These are phyloP conservation scores for Siphamia tubifer DNA, from an alignment of 2,113 vertebrate genomes.

Conservation along the genomic window DNA sequence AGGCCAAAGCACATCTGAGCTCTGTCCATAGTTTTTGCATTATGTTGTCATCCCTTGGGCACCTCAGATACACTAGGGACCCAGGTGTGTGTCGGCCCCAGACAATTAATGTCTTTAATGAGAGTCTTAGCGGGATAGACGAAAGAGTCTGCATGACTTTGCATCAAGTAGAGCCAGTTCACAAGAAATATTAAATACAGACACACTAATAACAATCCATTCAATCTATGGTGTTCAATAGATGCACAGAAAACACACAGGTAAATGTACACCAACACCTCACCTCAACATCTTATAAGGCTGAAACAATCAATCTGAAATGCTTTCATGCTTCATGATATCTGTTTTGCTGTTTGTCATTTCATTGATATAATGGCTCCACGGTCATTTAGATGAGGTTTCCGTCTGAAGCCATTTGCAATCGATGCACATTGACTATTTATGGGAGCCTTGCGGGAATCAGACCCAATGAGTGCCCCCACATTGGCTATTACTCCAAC, in stretches of 20 bases:
- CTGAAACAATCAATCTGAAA: conserved; percentile 58
- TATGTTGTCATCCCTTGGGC: conserved; percentile 4
- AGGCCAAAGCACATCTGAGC: not conserved
- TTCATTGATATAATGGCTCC: conserved; percentile 54
- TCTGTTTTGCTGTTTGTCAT: conserved; percentile 65
- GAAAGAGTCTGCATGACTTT: conserved; percentile 15
- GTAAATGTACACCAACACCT: not conserved
- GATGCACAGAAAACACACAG: not conserved
- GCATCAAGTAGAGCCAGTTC: conserved; percentile 7
- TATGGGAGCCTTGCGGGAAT: conserved; percentile 62
- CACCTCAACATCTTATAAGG: conserved; percentile 18
- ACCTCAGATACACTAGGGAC: conserved; percentile 19
- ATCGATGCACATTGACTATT: conserved; percentile 68
- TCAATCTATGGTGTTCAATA: not conserved
- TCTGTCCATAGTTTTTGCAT: not conserved
- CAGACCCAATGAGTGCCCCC: conserved; percentile 48
- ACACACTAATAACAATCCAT: conserved; percentile 24
- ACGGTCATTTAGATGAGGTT: conserved; percentile 50
- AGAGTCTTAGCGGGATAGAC: conserved; percentile 31
- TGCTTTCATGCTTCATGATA: conserved; percentile 55
- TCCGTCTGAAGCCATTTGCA: conserved; percentile 60
- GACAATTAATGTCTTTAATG: conserved; percentile 63
- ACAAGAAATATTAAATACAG: conserved; percentile 24
- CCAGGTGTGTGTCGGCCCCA: conserved; percentile 55
- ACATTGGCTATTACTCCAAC: conserved; percentile 56